phyloP scores from a whole-genome alignment of 2,113 vertebrate genomes.

The Seriola quinqueradiata region DNA sequence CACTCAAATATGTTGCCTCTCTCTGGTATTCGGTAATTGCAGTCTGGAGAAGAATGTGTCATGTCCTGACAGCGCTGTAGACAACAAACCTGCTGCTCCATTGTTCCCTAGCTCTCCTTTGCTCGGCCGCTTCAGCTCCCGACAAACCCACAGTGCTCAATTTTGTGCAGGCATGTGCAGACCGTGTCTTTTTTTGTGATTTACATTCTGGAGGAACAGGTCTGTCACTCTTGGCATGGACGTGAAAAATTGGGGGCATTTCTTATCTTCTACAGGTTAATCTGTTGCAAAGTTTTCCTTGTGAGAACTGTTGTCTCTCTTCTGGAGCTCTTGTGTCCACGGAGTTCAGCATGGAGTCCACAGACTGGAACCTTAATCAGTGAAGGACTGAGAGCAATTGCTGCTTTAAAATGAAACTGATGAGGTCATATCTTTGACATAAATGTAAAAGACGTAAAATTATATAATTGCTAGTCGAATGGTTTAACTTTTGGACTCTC shows the following conservation, averaged over 20 bases:
- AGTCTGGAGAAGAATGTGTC: constrained; percentile 65
- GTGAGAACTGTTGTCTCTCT: neutral
- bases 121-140: constrained; percentile 19
- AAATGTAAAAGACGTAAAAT: neutral
- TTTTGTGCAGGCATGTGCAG: constrained; percentile 18
- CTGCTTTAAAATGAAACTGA: neutral
- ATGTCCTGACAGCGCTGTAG: constrained; percentile 66
- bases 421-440: neutral
- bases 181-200: constrained; percentile 44
- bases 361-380: neutral
- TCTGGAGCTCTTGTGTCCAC: neutral
- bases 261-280: constrained; percentile 27
- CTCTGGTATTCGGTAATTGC: constrained; percentile 75
- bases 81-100: constrained; percentile 38
- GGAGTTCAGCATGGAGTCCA: neutral
- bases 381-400: neutral
- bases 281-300: constrained; percentile 11
- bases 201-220: constrained; percentile 50
- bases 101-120: constrained; percentile 25
- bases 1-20: constrained; percentile 38
- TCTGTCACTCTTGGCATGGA: constrained; percentile 39
- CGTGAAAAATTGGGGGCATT: constrained; percentile 18
- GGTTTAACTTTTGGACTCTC: neutral
- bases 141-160: constrained; percentile 10
- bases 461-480: neutral